phyloP scores from a whole-genome alignment of 2,113 vertebrate species.

The Sisor rabdophorus region DNA sequence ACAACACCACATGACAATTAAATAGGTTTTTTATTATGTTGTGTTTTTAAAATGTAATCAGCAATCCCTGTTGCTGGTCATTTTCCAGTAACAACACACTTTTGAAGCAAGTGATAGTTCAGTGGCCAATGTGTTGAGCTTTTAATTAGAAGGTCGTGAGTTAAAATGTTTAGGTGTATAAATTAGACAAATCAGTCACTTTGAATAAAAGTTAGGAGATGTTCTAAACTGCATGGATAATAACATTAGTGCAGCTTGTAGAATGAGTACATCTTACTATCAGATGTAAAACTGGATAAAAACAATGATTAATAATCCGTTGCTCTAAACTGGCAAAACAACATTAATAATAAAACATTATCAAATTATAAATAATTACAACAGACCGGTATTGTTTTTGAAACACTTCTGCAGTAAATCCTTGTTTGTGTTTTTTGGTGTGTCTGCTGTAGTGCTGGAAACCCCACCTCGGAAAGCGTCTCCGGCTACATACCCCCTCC shows the following conservation, averaged over 20 bases:
- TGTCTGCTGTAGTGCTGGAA: constrained; percentile 25
- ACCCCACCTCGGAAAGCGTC: constrained; percentile 33
- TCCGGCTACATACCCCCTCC: constrained; percentile 22
- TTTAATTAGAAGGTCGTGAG: no score
- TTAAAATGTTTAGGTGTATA: no score
- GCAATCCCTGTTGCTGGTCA: not conserved
- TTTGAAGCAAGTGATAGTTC: not conserved
- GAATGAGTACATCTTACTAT: not conserved
- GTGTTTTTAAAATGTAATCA: not conserved
- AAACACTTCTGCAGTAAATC: constrained; percentile 32
- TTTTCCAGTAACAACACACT: not conserved
- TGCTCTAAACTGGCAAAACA: not conserved
- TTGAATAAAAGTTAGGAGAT: not conserved
- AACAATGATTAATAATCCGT: not conserved
- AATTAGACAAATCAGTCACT: no score
- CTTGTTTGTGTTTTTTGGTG: constrained; percentile 46
- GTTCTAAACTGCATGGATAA: not conserved
- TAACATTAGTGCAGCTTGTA: not conserved
- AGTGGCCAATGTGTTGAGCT: no score
- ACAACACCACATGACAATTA: no score
- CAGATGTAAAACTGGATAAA: not conserved
- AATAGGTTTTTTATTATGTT: not conserved
- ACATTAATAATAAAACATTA: not conserved
- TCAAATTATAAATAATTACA: constrained; percentile 12
- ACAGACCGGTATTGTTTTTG: constrained; percentile 9